Percentiles rank a stretch among this genome's conserved stretches.
These are phyloP conservation scores for Heterohyrax brucei DNA, from an alignment of 2,797 vertebrate species.

Conservation along the genomic window DNA sequence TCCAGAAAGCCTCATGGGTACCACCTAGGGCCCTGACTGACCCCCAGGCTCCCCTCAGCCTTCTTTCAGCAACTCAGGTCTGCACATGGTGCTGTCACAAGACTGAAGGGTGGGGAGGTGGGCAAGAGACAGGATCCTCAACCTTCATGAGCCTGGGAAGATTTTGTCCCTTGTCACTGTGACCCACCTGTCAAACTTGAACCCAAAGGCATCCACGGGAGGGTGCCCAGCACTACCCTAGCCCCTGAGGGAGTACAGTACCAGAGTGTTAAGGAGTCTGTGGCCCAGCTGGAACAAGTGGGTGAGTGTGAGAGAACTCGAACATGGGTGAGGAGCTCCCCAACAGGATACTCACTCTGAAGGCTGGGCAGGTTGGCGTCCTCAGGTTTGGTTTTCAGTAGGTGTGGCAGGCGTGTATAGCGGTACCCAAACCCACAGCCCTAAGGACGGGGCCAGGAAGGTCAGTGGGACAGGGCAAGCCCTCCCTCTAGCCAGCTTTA, in stretches of 20 bases:
- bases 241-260: not conserved
- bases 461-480: not conserved
- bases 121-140: too few species aligned
- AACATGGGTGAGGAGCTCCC: not conserved
- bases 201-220: not conserved
- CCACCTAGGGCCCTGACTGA: not conserved
- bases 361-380: conserved; percentile 98
- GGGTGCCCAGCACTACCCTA: not conserved
- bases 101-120: not conserved
- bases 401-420: conserved; percentile 97
- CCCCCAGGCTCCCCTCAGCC: not conserved
- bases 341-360: conserved; percentile 94
- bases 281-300: not conserved
- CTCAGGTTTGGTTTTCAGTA: conserved; percentile 98
- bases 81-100: not conserved
- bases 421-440: conserved; percentile 99
- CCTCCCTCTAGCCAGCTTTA: not conserved
- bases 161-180: not conserved
- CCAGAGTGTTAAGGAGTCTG: not conserved
- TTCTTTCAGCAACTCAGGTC: too few species aligned
- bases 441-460: conserved; percentile 86
- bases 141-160: not conserved
- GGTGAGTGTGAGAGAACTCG: not conserved
- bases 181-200: not conserved
- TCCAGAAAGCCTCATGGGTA: not conserved